Conservation (phyloP, 2,888 invertebrate species). For the Sinhomidia bicolor region DNA sequence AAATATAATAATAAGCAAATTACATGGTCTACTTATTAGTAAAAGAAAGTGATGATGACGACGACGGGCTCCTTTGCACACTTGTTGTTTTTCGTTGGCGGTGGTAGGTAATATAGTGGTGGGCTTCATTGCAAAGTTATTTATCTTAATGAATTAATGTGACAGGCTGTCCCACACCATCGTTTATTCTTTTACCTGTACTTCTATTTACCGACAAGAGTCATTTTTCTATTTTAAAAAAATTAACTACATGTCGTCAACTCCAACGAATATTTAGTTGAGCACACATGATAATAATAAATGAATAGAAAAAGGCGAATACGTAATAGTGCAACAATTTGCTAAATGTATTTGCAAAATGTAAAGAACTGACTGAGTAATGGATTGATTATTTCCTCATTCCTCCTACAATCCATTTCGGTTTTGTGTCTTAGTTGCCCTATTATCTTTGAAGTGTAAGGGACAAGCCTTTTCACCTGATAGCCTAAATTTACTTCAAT, state of each 20-base stretch:
- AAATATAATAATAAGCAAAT: slow-evolving; percentile 52
- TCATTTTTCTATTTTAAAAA: background rate
- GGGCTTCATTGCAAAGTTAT: background rate
- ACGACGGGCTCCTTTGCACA: background rate
- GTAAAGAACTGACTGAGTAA: too few relatives aligned
- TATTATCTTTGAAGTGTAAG: slow-evolving; percentile 28
- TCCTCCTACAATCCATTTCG: background rate
- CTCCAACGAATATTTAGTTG: too few relatives aligned
- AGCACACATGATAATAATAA: too few relatives aligned
- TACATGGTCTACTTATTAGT: slow-evolving; percentile 55
- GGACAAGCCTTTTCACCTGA: slow-evolving; percentile 32
- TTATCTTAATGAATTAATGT: slow-evolving; percentile 42
- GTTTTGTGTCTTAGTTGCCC: slow-evolving; percentile 35
- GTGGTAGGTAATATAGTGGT: too few relatives aligned
- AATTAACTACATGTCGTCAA: too few relatives aligned
- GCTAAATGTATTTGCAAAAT: too few relatives aligned
- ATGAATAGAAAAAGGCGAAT: too few relatives aligned
- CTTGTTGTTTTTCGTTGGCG: background rate
- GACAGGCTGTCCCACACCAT: slow-evolving; percentile 33
- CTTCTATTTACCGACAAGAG: background rate
- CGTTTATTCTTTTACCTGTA: background rate
- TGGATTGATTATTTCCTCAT: slow-evolving; percentile 55
- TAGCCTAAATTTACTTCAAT: slow-evolving; percentile 10
- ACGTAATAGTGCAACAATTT: too few relatives aligned
- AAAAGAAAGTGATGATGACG: slow-evolving; percentile 19